Percentiles rank a stretch among this genome's conserved stretches.
Conservation (phyloP, 2,797 vertebrate genomes). For the Hirundo rustica region DNA sequence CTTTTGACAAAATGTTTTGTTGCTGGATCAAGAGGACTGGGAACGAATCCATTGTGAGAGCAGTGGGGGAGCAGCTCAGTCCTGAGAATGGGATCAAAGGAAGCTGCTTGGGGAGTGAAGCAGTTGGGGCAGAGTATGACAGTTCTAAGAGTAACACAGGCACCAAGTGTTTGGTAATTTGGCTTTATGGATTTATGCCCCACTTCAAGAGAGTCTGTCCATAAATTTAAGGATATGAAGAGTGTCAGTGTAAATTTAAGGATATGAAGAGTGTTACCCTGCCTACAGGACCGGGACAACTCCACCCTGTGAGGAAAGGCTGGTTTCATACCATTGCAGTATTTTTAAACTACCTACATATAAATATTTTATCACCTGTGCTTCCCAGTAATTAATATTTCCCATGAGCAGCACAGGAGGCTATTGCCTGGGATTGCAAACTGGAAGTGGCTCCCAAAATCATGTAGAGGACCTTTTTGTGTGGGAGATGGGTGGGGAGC, state of each 20-base stretch:
- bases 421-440: background rate
- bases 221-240: background rate
- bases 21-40: background rate
- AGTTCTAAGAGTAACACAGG: background rate
- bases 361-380: rapidly evolving
- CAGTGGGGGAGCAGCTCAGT: background rate
- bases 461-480: background rate
- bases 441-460: background rate
- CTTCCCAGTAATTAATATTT: background rate
- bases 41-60: background rate
- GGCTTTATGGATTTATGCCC: background rate
- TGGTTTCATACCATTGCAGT: background rate
- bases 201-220: background rate
- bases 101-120: background rate
- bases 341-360: background rate
- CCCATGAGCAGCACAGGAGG: background rate
- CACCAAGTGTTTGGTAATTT: background rate
- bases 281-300: background rate
- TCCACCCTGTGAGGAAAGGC: background rate
- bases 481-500: background rate
- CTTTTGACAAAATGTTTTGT: background rate
- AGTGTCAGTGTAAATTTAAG: background rate
- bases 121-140: background rate
- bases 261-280: background rate
- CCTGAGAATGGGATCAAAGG: background rate